phyloP scores from a whole-genome alignment of 1,140 invertebrate species.

The Calycopis cecrops region DNA sequence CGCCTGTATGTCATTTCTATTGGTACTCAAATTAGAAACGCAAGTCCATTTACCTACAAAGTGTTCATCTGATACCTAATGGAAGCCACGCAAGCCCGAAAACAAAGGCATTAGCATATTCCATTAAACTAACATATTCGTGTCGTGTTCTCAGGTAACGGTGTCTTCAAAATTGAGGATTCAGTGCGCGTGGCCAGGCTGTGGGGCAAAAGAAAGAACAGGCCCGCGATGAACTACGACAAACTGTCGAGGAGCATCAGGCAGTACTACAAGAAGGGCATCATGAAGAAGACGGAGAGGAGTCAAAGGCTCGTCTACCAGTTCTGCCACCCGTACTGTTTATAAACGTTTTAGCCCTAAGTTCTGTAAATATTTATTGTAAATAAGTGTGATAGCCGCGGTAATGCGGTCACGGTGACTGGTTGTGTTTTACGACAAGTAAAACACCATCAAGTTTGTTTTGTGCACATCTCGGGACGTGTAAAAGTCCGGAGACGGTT shows the following conservation, averaged over 20 bases:
- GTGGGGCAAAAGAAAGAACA: conserved; percentile 98
- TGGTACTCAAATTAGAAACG: too few relatives aligned
- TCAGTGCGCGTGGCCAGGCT: conserved; percentile 95
- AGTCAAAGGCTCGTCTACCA: conserved; percentile 99
- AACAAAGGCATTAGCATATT: conserved; percentile 18
- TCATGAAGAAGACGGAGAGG: conserved; percentile 99
- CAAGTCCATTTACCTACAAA: too few relatives aligned
- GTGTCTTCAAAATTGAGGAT: conserved; percentile 99
- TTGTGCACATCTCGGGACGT: conserved; percentile 37
- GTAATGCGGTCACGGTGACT: conserved; percentile 64
- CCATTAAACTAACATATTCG: conserved; percentile 50
- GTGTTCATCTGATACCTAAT: too few relatives aligned
- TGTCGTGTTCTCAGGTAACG: conserved; percentile 77
- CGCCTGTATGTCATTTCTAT: too few relatives aligned
- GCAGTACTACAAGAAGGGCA: conserved; percentile 99
- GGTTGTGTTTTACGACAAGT: conserved; percentile 47
- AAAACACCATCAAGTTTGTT: conserved; percentile 53
- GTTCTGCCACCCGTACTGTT: conserved; percentile 96
- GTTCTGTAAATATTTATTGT: conserved; percentile 71
- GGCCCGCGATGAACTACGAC: conserved; percentile 99
- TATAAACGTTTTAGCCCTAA: conserved; percentile 74
- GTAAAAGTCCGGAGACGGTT: conserved; percentile 30
- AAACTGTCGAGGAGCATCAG: conserved; percentile 97
- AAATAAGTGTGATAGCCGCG: conserved; percentile 67
- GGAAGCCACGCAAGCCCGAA: neutral